Conservation (phyloP, 1,140 invertebrate genomes). For the Oscheius sp. region DNA sequence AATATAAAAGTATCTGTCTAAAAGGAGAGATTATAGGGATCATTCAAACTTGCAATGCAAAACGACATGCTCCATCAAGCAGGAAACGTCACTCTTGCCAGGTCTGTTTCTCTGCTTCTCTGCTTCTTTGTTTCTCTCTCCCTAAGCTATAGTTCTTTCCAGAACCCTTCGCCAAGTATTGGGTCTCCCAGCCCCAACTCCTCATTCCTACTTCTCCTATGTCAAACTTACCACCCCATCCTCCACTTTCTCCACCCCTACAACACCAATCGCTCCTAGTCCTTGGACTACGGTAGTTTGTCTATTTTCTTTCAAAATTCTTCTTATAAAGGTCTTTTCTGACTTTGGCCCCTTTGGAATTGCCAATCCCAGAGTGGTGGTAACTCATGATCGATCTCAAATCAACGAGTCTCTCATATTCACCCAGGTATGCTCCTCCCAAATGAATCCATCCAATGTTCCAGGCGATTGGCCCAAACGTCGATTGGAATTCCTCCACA, state of each 20-base stretch:
- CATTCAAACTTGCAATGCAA: not conserved
- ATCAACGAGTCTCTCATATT: conserved; percentile 18
- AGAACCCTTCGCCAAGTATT: conserved; percentile 27
- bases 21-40: not conserved
- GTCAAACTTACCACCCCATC: conserved; percentile 2
- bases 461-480: conserved; percentile 5
- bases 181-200: conserved; percentile 10
- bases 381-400: conserved; percentile 28
- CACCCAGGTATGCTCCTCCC: not conserved
- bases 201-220: conserved; percentile 24
- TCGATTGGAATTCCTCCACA: conserved; percentile 16
- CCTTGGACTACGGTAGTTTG: conserved; percentile 31
- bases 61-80: conserved; percentile 6
- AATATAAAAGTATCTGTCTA: not conserved
- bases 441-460: not conserved
- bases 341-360: conserved; percentile 58
- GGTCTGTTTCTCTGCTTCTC: conserved; percentile 15
- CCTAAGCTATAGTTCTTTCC: not conserved
- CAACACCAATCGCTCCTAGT: conserved; percentile 32
- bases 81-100: conserved; percentile 4
- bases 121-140: too few species aligned
- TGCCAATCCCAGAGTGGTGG: conserved; percentile 53
- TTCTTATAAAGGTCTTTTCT: conserved; percentile 41
- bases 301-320: not conserved
- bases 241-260: not conserved